phyloP scores from a whole-genome alignment of 1,140 invertebrate species.

The Pseudomyrmex concolor region DNA sequence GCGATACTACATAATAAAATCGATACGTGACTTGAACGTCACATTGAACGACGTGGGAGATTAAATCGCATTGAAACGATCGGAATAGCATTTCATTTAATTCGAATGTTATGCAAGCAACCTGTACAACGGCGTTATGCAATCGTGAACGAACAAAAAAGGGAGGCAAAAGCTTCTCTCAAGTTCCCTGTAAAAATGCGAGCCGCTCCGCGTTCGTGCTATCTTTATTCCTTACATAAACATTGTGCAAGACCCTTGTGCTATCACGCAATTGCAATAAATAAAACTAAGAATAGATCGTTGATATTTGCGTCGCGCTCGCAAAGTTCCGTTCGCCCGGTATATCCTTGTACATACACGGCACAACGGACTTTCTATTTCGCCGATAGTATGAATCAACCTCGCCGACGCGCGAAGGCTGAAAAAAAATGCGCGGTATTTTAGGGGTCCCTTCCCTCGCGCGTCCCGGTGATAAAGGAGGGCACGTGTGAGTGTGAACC shows the following conservation, averaged over 20 bases:
- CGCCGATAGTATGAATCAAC: constrained; percentile 47
- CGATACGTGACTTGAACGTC: constrained; percentile 23
- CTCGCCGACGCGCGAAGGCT: constrained; percentile 37
- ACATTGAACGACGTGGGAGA: neutral
- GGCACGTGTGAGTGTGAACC: constrained; percentile 66
- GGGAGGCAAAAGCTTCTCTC: neutral
- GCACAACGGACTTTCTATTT: constrained; percentile 46
- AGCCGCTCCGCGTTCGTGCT: constrained; percentile 8
- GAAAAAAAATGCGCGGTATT: constrained; percentile 40
- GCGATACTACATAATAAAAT: neutral
- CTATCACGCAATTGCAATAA: constrained; percentile 56
- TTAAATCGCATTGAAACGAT: constrained; percentile 33
- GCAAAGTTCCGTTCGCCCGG: constrained; percentile 31
- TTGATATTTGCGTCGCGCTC: constrained; percentile 48
- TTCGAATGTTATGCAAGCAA: constrained; percentile 29
- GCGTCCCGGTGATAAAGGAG: constrained; percentile 57
- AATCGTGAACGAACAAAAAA: constrained; percentile 6
- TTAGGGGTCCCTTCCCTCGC: constrained; percentile 28
- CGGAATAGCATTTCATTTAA: constrained; percentile 31
- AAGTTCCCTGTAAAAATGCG: constrained; percentile 38
- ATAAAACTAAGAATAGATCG: constrained; percentile 57
- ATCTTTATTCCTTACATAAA: constrained; percentile 55
- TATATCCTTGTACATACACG: neutral
- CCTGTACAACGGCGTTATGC: neutral
- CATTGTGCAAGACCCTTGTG: constrained; percentile 37